Base-by-base conservation (phyloP, 2,797 vertebrate genomes). In the Pyrrhura leucotis region DNA sequence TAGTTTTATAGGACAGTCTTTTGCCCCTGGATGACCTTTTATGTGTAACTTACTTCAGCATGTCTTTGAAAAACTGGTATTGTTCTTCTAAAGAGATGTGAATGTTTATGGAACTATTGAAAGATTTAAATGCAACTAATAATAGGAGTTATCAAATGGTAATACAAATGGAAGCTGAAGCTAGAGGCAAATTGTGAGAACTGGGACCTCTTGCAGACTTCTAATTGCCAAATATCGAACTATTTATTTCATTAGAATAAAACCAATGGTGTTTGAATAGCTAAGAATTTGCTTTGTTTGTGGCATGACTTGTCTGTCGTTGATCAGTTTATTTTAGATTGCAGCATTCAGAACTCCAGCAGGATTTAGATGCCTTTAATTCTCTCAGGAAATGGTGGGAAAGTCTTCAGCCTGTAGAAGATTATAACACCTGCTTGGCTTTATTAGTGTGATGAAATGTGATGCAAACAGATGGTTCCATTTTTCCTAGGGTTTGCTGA, bases 1-100 rank as follows among this genome's bases (percentile, higher is more conserved):
- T 54, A 3, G 51, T 61, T 88, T 86, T 76, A 73, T n/a, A n/a
- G 68, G 75, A 73, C 75, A 53, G 21, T 67, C 92, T 89, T 61
- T 68, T 80, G 42, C 48, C 47, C 79, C 53, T 35, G 91, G 54
- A 75, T 96, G 93, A 88, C 80, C 82, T 33, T 84, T 76, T 71
- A 51, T 0, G 1, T 83, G 66, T 67, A 69, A 86, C 47, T 63
- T 74, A 62, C 28, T 71, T 37, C 68, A 50, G 63, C 59, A 4
- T 17, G n/a, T 59, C 39, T 74, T 33, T 81, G 85, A 35, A 82
- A 92, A 82, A 12, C 31, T 6, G 14, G 31, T 18, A 9, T 85
- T 61, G 47, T 62, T 67, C 77, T 86, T 76, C 77, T 61, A 17
- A 44, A 76, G 74, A 73, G 17, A 76, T 79, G 12, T 51, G 50